Percentiles rank a stretch among this genome's conserved stretches.
These are phyloP conservation scores for Drosophila pandora DNA, from an alignment of 1,140 invertebrate species.

Conservation along the genomic window DNA sequence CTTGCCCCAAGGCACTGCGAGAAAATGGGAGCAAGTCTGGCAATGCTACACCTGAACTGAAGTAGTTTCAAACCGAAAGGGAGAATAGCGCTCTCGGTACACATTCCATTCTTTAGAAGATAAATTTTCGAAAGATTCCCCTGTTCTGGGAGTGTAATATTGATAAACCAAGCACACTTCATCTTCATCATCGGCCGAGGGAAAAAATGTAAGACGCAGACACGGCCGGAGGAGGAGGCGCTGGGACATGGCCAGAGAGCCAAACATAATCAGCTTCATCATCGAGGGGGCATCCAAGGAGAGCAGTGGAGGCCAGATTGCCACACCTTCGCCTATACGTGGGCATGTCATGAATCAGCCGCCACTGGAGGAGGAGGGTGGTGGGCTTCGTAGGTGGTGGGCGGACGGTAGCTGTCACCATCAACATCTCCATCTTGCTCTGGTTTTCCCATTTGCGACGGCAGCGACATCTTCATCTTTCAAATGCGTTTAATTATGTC, in stretches of 20 bases:
- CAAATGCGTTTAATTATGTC: conserved; percentile 81
- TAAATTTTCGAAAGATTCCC: background rate
- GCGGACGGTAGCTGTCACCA: conserved; percentile 6
- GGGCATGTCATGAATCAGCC: conserved; percentile 43
- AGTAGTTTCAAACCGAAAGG: no score
- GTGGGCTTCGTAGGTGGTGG: background rate
- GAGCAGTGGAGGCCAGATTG: conserved; percentile 20
- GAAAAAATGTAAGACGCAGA: conserved; percentile 42
- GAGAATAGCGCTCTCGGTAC: no score
- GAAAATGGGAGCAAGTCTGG: background rate
- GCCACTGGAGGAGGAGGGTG: conserved; percentile 2
- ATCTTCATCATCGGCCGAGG: conserved; percentile 63
- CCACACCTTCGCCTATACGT: conserved; percentile 48
- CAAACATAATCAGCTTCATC: conserved; percentile 71
- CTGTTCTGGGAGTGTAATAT: conserved; percentile 39
- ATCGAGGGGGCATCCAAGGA: conserved; percentile 38
- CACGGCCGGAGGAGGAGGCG: conserved; percentile 4
- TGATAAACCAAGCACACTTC: conserved; percentile 68
- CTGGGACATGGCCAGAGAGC: conserved; percentile 16
- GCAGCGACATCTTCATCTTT: conserved; percentile 75
- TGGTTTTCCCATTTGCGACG: conserved; percentile 30
- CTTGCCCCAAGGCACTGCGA: conserved; percentile 17
- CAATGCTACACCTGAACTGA: background rate
- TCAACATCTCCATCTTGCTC: conserved; percentile 41
- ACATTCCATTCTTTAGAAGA: no score